Conservation (phyloP, 2,113 vertebrate genomes). For the Anolis carolinensis region DNA sequence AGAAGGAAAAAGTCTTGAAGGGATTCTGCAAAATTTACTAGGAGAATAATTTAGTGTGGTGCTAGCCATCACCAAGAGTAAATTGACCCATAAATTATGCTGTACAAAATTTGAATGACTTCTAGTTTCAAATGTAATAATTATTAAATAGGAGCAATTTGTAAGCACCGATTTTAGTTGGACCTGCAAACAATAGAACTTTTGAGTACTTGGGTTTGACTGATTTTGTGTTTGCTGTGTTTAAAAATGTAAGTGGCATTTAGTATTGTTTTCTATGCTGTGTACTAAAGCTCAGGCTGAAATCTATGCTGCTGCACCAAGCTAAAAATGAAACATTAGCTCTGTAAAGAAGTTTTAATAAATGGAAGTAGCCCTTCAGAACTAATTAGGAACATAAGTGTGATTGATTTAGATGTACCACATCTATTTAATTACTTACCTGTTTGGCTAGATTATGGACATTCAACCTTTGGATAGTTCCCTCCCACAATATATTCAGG, state of each 20-base stretch:
- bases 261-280: not conserved
- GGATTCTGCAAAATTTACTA: constrained; percentile 61
- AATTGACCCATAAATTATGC: constrained; percentile 60
- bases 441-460: too few relatives aligned
- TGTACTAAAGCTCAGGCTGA: not conserved
- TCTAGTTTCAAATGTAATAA: not conserved
- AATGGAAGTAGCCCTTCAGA: not conserved
- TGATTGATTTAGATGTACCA: too few relatives aligned
- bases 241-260: not conserved
- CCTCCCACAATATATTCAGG: too few relatives aligned
- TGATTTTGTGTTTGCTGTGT: not conserved
- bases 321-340: not conserved
- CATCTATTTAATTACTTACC: too few relatives aligned
- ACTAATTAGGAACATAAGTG: not conserved
- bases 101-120: constrained; percentile 37
- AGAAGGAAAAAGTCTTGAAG: constrained; percentile 48
- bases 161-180: not conserved
- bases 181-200: not conserved
- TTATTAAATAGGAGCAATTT: not conserved
- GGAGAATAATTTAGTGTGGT: constrained; percentile 66
- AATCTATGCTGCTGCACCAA: not conserved
- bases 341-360: not conserved
- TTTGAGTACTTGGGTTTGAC: not conserved
- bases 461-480: too few relatives aligned
- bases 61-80: constrained; percentile 56